A percentile compares a stretch with the other conserved stretches of the same genome.
phyloP scores from a whole-genome alignment of 2,888 invertebrate genomes.

The Fabriciana adippe region DNA sequence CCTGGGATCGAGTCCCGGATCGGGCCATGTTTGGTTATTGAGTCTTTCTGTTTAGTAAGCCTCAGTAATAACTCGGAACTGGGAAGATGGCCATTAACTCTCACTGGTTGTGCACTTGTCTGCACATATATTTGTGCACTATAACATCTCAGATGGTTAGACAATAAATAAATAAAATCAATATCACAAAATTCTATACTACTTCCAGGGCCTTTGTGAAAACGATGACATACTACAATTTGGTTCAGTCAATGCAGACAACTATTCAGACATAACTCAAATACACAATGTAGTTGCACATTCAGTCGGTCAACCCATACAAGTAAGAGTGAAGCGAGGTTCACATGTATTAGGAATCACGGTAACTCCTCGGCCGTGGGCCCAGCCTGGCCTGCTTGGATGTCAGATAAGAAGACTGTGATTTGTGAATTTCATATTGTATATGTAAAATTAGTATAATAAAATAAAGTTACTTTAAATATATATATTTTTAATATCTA shows the following conservation, averaged over 20 bases:
- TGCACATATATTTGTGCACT: too few species aligned
- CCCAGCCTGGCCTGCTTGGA: constrained; percentile 89
- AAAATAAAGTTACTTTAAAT: neutral
- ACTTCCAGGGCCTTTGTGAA: constrained; percentile 85
- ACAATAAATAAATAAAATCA: too few species aligned
- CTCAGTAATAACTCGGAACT: too few species aligned
- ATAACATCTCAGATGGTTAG: too few species aligned
- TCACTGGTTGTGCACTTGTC: too few species aligned
- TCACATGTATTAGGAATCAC: constrained; percentile 76
- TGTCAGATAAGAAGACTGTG: constrained; percentile 59
- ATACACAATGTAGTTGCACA: constrained; percentile 86
- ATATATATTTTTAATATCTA: neutral
- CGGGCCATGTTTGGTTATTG: too few species aligned
- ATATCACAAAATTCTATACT: constrained; percentile 30
- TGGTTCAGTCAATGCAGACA: constrained; percentile 87
- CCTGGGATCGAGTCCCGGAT: too few species aligned
- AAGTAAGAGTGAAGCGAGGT: constrained; percentile 76
- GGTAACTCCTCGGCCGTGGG: constrained; percentile 88
- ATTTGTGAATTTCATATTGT: neutral
- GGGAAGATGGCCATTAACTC: too few species aligned
- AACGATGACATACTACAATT: constrained; percentile 89
- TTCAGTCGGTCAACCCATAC: constrained; percentile 81
- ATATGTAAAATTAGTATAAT: neutral
- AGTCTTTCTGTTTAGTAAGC: too few species aligned
- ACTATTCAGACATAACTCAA: constrained; percentile 86